phyloP scores from a whole-genome alignment of 2,888 invertebrate species.

The Epinotia bilunana region DNA sequence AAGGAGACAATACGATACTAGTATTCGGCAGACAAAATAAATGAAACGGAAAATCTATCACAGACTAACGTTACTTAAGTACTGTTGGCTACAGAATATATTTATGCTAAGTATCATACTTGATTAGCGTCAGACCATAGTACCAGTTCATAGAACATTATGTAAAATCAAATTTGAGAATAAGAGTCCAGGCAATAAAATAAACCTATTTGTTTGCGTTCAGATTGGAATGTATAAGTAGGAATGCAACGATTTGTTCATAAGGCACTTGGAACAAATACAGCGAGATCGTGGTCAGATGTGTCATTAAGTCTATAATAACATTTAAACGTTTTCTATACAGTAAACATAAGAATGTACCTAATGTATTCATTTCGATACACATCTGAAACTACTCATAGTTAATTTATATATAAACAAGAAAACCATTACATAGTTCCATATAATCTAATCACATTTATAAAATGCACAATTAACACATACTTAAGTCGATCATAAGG shows the following conservation, averaged over 20 bases:
- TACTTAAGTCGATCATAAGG: slow-evolving; percentile 62
- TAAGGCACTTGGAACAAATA: slow-evolving; percentile 84
- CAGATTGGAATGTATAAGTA: slow-evolving; percentile 67
- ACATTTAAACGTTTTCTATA: slow-evolving; percentile 31
- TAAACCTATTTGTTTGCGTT: slow-evolving; percentile 19
- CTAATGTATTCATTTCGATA: slow-evolving; percentile 21
- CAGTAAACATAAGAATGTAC: slow-evolving; percentile 26
- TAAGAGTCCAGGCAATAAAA: slow-evolving; percentile 14
- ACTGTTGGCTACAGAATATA: slow-evolving; percentile 40
- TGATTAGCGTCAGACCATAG: slow-evolving; percentile 45
- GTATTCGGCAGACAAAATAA: slow-evolving; percentile 26
- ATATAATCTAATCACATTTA: slow-evolving; percentile 72
- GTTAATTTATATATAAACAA: slow-evolving; percentile 60
- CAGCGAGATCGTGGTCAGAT: slow-evolving; percentile 67
- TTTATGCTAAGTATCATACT: slow-evolving; percentile 37
- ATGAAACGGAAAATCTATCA: slow-evolving; percentile 65
- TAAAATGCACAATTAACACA: slow-evolving; percentile 67
- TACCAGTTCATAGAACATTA: slow-evolving; percentile 38
- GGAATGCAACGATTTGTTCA: slow-evolving; percentile 80
- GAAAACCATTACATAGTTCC: slow-evolving; percentile 73
- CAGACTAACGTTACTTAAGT: slow-evolving; percentile 63
- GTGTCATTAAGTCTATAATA: slow-evolving; percentile 38
- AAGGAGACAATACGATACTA: slow-evolving; percentile 35
- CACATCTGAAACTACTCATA: slow-evolving; percentile 50
- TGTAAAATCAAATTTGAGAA: slow-evolving; percentile 22